Evolutionary conservation across 2,888 invertebrate species (phyloP), one percentile per base, ranked within the genome.

Genomic region (Heliconius hortense): DNA sequence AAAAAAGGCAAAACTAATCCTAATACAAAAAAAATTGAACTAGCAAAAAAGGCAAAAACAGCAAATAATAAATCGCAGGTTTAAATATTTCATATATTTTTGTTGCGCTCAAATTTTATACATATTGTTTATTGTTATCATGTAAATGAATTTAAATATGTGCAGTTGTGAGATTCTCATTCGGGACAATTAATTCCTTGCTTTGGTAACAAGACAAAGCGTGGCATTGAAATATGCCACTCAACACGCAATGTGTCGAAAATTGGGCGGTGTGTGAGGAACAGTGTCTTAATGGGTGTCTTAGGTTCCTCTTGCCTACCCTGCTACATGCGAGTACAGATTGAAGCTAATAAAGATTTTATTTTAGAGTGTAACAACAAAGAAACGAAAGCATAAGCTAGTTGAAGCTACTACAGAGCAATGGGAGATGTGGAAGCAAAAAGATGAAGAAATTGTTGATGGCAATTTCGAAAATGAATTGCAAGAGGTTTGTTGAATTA

Each of bases 341-440:
- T 56, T n/a, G 10, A 56, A 56, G 53, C n/a, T 21, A 56, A n/a
- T 10, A 56, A 10, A n/a, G 68, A 59, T 48, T 76, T 70, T 75
- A 71, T 39, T 76, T 72, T 76, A 90, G 89, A 79, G 81, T 74
- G 80, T 81, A 63, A 79, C 85, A 59, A 78, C 85, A 24, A 93
- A 91, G 79, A 93, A 91, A 84, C 92, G 92, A 83, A 95, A 95
- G 85, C 86, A 93, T 74, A 94, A 92, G 81, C 90, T 89, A 70
- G 87, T 90, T 56, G 81, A 87, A 2, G 81, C 85, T 74, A 91
- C 94, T 26, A 89, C 90, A 35, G 95, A 95, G 80, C 96, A 96
- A 82, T 96, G 96, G 96, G 96, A 96, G 86, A 94, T 95, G 81
- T 96, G 96, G 96, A 96, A 96, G 83, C 94, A 95, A 85, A 96